A percentile compares a stretch with the other conserved stretches of the same genome.
phyloP scores from a whole-genome alignment of 2,888 invertebrate genomes.

The Entomobrya multifasciata region DNA sequence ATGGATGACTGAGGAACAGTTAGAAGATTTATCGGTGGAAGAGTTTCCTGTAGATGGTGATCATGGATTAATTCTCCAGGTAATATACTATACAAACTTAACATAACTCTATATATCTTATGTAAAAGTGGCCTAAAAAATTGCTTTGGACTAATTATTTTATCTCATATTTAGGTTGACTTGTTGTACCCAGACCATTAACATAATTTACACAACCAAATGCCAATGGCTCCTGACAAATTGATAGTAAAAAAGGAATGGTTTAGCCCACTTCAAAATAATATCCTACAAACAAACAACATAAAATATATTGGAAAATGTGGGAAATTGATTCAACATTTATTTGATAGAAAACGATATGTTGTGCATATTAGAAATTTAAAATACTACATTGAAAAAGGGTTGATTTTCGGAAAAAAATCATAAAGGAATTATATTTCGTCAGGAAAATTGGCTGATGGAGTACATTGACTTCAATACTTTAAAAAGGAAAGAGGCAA shows the following conservation, averaged over 20 bases:
- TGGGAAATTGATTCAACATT: conserved; percentile 49
- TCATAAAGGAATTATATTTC: conserved; percentile 21
- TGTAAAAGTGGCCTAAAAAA: too few relatives aligned
- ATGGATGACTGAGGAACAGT: neutral
- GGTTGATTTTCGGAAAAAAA: conserved; percentile 38
- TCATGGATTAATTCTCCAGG: neutral
- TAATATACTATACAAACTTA: neutral
- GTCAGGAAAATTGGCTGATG: conserved; percentile 44
- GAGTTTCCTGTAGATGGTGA: neutral
- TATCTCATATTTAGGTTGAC: too few relatives aligned
- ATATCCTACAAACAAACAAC: neutral
- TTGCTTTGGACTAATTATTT: too few relatives aligned
- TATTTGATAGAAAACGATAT: conserved; percentile 20
- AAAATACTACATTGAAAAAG: conserved; percentile 14
- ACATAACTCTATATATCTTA: too few relatives aligned
- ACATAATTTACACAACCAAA: neutral
- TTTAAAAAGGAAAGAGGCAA: conserved; percentile 43
- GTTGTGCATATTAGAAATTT: conserved; percentile 36
- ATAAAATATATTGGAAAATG: conserved; percentile 1
- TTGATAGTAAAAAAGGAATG: neutral
- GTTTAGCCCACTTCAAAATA: neutral
- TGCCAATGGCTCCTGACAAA: neutral
- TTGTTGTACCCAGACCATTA: too few relatives aligned
- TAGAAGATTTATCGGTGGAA: neutral
- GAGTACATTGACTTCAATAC: conserved; percentile 22